Evolutionary conservation across 1,140 invertebrate species (phyloP).

Genomic region (Euwallacea similis): DNA sequence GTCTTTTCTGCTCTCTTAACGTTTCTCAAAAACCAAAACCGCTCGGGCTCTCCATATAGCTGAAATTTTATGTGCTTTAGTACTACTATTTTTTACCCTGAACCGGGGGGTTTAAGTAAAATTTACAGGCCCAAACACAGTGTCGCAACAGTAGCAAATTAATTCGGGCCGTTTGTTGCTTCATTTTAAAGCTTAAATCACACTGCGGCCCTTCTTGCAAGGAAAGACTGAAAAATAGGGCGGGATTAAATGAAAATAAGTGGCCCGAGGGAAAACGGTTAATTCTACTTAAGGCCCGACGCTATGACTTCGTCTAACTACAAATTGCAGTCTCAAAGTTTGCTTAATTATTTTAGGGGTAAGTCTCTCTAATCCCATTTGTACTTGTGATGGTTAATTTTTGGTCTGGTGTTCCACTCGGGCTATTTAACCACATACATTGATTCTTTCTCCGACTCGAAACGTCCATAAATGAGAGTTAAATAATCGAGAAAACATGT

Average conservation of each 20-base stretch:
- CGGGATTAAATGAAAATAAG: neutral
- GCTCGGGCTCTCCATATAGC: neutral
- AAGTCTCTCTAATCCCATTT: too few species aligned
- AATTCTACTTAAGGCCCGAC: neutral
- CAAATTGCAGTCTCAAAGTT: neutral
- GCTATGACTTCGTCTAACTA: neutral
- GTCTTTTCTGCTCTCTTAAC: neutral
- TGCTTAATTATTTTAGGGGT: neutral
- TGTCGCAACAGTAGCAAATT: neutral
- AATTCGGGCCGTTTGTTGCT: neutral
- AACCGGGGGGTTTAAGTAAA: neutral
- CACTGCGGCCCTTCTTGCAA: neutral
- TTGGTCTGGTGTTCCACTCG: neutral
- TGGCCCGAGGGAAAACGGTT: neutral
- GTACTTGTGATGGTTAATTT: constrained; percentile 1
- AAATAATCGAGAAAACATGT: too few species aligned
- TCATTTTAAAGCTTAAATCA: constrained; percentile 5
- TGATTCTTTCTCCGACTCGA: too few species aligned
- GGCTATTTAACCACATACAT: too few species aligned
- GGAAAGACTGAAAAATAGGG: too few species aligned
- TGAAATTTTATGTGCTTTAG: neutral
- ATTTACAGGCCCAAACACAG: neutral
- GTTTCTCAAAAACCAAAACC: neutral
- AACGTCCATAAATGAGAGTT: too few species aligned
- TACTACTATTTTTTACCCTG: neutral